Evolutionary conservation across 2,113 vertebrate species (phyloP), one percentile per base, ranked within the genome.

Genomic region (Protobothrops mucrosquamatus): DNA sequence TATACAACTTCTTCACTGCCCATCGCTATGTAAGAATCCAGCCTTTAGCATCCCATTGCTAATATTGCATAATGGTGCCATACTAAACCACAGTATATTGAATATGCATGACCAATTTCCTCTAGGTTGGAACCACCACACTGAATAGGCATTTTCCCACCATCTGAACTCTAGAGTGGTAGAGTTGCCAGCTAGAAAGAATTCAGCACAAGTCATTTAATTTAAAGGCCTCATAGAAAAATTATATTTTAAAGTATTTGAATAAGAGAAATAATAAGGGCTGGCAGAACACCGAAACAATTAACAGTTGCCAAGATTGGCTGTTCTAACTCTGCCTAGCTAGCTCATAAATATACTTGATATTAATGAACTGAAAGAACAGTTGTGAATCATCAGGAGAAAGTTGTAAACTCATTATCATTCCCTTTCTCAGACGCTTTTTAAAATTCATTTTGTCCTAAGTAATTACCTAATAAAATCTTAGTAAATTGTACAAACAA

Each of bases 401-500:
- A 14, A 51, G 26, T n/a, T 18, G 46, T 1, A 18, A 39, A 92
- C n/a, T 23, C 90, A 24, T 23, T 89, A 11, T 0, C 8, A 23
- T 0, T 0, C 0, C 43, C 2, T 26, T 88, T 90, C 51, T 26
- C 87, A 91, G 43, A 87, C 89, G n/a, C 64, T 91, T 81, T 90
- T 91, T 81, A 18, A 90, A 26, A 89, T 89, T 85, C 87, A 0
- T 51, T 91, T 69, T 87, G 15, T 6, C 52, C 69, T 59, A 52
- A n/a, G 29, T 26, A 59, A 52, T 15, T n/a, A 88, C 51, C 20
- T 89, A 11, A 55, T 48, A 39, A 23, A 22, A 4, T 23, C 61
- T 88, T 55, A 34, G 85, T 88, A 88, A 57, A 91, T 88, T 54
- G 81, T 86, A 87, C 20, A 43, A 81, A 85, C 61, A 89, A 92